Base-by-base conservation (phyloP, 1,140 invertebrate species). In the Holotrichia oblita region DNA sequence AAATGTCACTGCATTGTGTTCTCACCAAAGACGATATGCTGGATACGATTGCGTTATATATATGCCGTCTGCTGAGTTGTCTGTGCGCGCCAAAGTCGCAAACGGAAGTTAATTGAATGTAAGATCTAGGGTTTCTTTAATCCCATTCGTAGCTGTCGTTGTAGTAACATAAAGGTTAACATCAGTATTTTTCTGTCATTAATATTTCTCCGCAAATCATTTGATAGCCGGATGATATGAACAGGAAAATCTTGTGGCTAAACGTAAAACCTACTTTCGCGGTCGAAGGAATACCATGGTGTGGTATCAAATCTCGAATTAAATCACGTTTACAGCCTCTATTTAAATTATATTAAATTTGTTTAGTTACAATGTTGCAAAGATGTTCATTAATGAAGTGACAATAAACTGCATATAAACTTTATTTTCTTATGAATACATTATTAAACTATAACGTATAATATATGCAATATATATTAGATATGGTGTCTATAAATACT, bases 231-330 rank as follows among this genome's bases (percentile, higher is more conserved):
- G 61, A 69, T 27, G 27, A 69, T 22, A 27, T 69, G 61, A 69
- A 34, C 17, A 69, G 61, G 61, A 69, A 69, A 69, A 69, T 69
- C 61, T 69, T 69, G 61, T 22, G 61, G 61, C 27, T 34, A 69
- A 69, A 27, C 3, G 22, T 34, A 69, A 69, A 69, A 69, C 61
- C 61, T 55, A 34, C 61, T 34, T 69, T 69, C 61, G 61, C 61
- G 20, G 61, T 69, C 20, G 12, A 69, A 22, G 27, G 22, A 69
- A 34, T 69, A 69, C 27, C 61, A 69, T 34, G 22, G 9, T 6
- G 7, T 7, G 17, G 8, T 69, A 69, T 69, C 27, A 69, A 14
- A 27, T 69, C 61, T 69, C 61, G 61, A 69, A 69, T 69, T 69
- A 24, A 27, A 27, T 22, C 27, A 27, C 7, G 27, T 20, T 27